Evolutionary conservation across 2,797 vertebrate species (phyloP).

Genomic region (Threskiornis aethiopicus): DNA sequence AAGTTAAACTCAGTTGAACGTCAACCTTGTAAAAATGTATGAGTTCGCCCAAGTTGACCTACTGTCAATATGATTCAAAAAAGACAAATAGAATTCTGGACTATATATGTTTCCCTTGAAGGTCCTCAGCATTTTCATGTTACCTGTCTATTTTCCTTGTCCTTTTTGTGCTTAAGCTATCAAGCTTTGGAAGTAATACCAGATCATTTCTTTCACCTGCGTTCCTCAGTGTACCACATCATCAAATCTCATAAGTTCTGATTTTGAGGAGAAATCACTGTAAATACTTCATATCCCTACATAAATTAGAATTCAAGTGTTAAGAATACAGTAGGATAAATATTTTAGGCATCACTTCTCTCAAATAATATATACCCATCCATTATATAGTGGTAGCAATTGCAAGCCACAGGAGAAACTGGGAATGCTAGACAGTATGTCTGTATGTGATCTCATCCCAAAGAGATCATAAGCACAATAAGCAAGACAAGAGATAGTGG

Average conservation of each 20-base stretch:
- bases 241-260: neutral
- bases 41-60: constrained; percentile 31
- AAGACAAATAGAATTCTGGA: constrained; percentile 13
- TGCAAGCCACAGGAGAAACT: neutral
- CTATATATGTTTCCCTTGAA: constrained; percentile 1
- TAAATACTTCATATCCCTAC: neutral
- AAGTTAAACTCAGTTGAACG: constrained; percentile 38
- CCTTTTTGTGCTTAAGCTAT: neutral
- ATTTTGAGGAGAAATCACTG: neutral
- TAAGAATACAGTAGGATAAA: neutral
- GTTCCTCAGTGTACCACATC: neutral
- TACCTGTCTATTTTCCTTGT: neutral
- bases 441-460: neutral
- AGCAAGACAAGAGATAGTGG: fast-evolving
- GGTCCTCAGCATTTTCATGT: neutral
- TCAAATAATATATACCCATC: neutral
- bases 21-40: constrained; percentile 63
- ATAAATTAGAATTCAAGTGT: neutral
- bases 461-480: neutral
- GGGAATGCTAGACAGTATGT: neutral
- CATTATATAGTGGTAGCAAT: neutral
- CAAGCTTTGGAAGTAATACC: neutral
- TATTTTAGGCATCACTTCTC: neutral
- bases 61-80: constrained; percentile 49
- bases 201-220: neutral